Evolutionary conservation across 2,113 vertebrate species (phyloP).

Genomic region (Piaya cayana): DNA sequence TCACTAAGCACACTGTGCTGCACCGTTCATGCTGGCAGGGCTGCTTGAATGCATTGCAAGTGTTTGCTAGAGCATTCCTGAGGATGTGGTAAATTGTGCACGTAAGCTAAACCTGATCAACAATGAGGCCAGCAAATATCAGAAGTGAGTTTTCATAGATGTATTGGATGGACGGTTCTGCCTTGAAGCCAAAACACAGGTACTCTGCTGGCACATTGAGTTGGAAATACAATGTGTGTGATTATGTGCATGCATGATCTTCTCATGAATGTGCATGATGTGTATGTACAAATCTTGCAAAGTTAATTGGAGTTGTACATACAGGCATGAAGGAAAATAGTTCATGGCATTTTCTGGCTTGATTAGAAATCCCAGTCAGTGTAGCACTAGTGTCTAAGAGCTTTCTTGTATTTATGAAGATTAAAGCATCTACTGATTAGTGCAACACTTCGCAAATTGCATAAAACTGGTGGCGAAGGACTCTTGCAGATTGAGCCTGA

Average conservation of each 20-base stretch:
- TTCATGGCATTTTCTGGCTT: background rate
- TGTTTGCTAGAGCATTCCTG: background rate
- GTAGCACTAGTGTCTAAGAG: background rate
- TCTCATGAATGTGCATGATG: fast-evolving
- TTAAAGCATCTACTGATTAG: slow-evolving; percentile 41
- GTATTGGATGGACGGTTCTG: background rate
- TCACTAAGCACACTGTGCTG: background rate
- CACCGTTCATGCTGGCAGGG: fast-evolving
- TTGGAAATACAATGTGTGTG: background rate
- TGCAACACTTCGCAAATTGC: background rate
- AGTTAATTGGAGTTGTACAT: background rate
- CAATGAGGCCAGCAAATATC: background rate
- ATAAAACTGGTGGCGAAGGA: slow-evolving; percentile 25
- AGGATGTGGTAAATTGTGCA: background rate
- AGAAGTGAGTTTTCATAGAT: background rate
- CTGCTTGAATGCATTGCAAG: background rate
- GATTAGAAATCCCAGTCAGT: background rate
- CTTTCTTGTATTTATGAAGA: slow-evolving; percentile 33
- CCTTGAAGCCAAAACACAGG: background rate
- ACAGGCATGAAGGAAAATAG: background rate
- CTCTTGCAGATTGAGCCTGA: background rate
- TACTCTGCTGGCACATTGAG: background rate
- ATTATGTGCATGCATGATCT: background rate
- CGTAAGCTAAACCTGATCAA: background rate
- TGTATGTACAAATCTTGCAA: background rate